Evolutionary conservation across 2,113 vertebrate species (phyloP).

Genomic region (Propithecus coquereli): DNA sequence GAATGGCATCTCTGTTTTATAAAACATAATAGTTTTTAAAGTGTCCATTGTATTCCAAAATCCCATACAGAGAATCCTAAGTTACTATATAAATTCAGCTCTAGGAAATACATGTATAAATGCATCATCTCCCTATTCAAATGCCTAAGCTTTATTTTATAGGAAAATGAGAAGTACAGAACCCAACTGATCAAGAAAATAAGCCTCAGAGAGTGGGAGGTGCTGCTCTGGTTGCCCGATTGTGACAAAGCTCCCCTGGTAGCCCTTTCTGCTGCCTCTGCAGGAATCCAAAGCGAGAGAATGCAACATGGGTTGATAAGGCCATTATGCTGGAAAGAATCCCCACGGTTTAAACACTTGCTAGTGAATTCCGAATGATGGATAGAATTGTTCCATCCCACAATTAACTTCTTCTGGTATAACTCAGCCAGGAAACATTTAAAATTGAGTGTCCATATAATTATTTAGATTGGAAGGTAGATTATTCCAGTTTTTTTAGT

Average conservation of each 20-base stretch:
- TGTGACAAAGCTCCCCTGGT: background rate
- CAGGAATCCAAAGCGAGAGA: background rate
- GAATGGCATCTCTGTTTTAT: background rate
- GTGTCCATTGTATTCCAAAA: background rate
- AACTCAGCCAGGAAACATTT: background rate
- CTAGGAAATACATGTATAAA: background rate
- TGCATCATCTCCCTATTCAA: background rate
- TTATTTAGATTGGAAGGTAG: background rate
- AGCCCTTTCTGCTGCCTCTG: background rate
- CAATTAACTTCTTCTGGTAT: background rate
- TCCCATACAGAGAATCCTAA: background rate
- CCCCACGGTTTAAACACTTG: background rate
- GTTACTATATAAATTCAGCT: background rate
- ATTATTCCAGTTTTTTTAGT: background rate
- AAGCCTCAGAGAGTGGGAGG: background rate
- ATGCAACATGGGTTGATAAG: background rate
- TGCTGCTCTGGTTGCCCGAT: background rate
- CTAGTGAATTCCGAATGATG: conserved; percentile 10
- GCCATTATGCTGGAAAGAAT: background rate
- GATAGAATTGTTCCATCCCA: background rate
- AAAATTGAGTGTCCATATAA: conserved; percentile 2
- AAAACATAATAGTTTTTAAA: background rate
- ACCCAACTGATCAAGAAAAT: background rate
- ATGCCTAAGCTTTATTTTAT: background rate
- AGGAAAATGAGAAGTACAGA: background rate